Evolutionary conservation across 1,140 invertebrate genomes (phyloP).

Genomic region (Mactra quadrangularis): DNA sequence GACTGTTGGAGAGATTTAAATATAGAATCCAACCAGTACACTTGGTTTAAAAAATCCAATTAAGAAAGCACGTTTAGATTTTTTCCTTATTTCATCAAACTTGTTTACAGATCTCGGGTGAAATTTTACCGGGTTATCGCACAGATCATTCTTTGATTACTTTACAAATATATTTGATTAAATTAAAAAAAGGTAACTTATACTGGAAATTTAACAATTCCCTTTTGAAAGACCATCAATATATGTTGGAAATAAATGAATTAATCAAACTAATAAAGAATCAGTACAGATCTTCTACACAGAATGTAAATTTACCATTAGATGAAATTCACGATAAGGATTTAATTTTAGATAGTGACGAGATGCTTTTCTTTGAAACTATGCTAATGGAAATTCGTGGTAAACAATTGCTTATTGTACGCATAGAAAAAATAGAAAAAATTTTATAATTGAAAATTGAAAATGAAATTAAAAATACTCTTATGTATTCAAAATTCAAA

Average conservation of each 20-base stretch:
- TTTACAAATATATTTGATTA: conserved; percentile 15
- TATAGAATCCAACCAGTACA: conserved; percentile 10
- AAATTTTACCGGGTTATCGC: conserved; percentile 1
- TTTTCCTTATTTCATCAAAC: conserved; percentile 28
- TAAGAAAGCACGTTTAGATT: conserved; percentile 44
- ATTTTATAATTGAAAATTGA: conserved; percentile 14
- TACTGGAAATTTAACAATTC: conserved; percentile 61
- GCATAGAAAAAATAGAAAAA: conserved; percentile 3
- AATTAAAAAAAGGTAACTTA: conserved; percentile 47
- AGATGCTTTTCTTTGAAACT: conserved; percentile 47
- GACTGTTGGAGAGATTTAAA: conserved; percentile 36
- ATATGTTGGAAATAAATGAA: conserved; percentile 14
- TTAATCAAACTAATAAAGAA: conserved; percentile 1
- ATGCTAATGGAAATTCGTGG: conserved; percentile 23
- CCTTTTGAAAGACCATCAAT: conserved; percentile 19
- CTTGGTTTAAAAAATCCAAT: conserved; percentile 37
- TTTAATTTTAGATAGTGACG: conserved; percentile 42
- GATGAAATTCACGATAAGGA: conserved; percentile 23
- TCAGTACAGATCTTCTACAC: background rate
- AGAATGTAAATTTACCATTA: background rate
- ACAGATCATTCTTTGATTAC: conserved; percentile 53
- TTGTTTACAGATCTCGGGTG: background rate
- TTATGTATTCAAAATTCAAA: no score
- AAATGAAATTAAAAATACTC: conserved; percentile 13
- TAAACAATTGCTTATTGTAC: no score